Evolutionary conservation across 2,888 invertebrate genomes (phyloP).

Genomic region (Sphecodes monilicornis): DNA sequence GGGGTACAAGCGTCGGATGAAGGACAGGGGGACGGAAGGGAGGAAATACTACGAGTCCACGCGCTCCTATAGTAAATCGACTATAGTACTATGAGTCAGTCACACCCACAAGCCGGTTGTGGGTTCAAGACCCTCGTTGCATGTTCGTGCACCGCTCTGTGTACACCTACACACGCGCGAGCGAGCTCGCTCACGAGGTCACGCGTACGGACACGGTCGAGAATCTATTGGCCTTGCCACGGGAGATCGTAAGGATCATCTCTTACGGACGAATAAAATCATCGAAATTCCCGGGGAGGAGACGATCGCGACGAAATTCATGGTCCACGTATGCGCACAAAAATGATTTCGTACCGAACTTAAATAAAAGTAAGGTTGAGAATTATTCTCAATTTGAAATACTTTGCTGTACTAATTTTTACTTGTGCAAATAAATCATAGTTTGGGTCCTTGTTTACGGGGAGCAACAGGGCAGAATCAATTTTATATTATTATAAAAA

Average conservation of each 20-base stretch:
- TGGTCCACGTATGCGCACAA: not conserved
- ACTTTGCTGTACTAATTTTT: no score
- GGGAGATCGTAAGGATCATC: constrained; percentile 64
- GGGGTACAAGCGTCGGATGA: constrained; percentile 16
- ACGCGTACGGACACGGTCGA: constrained; percentile 72
- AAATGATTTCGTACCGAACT: not conserved
- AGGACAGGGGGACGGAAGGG: constrained; percentile 30
- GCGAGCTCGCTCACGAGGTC: constrained; percentile 75
- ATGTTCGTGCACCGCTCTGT: constrained; percentile 67
- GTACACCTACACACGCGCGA: constrained; percentile 2
- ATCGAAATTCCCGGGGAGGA: constrained; percentile 14
- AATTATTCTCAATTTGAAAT: not conserved
- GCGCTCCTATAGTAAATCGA: constrained; percentile 83
- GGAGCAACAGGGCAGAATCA: no score
- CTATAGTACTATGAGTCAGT: constrained; percentile 84
- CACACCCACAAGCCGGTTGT: constrained; percentile 81
- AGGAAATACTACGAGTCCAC: constrained; percentile 76
- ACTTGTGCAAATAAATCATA: no score
- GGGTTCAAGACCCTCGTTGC: constrained; percentile 82
- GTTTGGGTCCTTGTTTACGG: no score
- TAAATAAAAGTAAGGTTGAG: not conserved
- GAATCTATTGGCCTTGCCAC: constrained; percentile 75
- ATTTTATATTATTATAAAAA: no score
- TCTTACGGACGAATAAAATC: constrained; percentile 25
- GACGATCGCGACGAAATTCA: not conserved